Evolutionary conservation across 2,888 invertebrate species (phyloP).

Genomic region (Pammene aurita): DNA sequence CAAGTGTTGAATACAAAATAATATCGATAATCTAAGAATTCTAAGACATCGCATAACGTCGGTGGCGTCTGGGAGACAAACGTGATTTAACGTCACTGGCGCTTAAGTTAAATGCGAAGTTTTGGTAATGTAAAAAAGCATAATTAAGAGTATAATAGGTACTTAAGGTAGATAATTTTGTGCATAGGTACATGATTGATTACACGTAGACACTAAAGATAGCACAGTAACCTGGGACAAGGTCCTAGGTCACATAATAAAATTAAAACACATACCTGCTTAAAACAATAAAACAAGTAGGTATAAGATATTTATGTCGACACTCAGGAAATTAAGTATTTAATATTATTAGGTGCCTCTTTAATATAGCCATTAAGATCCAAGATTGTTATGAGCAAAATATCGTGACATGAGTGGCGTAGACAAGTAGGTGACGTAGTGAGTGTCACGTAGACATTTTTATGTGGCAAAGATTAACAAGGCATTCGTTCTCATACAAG

Average conservation of each 20-base stretch:
- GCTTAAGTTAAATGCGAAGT: neutral
- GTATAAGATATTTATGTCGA: slow-evolving; percentile 2
- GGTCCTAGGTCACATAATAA: too few relatives aligned
- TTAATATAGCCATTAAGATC: neutral
- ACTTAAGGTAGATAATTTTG: too few relatives aligned
- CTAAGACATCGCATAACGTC: neutral
- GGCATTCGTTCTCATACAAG: too few relatives aligned
- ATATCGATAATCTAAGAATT: neutral
- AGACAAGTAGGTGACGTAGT: neutral
- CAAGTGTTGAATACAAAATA: too few relatives aligned
- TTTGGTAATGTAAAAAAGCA: too few relatives aligned
- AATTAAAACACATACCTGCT: too few relatives aligned
- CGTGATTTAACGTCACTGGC: neutral
- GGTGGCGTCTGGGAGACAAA: neutral
- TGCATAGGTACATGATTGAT: too few relatives aligned
- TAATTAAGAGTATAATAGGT: too few relatives aligned
- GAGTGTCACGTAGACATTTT: neutral
- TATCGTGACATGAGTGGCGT: neutral
- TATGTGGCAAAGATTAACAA: neutral
- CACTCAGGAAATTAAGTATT: slow-evolving; percentile 3
- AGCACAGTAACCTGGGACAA: too few relatives aligned
- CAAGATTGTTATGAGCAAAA: neutral
- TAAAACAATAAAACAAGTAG: too few relatives aligned
- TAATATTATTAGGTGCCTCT: neutral
- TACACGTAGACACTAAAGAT: too few relatives aligned